Evolutionary conservation across 37 sponge, comb jelly and placozoan genomes (phyloP).

Genomic region (Theonella swinhoei): DNA sequence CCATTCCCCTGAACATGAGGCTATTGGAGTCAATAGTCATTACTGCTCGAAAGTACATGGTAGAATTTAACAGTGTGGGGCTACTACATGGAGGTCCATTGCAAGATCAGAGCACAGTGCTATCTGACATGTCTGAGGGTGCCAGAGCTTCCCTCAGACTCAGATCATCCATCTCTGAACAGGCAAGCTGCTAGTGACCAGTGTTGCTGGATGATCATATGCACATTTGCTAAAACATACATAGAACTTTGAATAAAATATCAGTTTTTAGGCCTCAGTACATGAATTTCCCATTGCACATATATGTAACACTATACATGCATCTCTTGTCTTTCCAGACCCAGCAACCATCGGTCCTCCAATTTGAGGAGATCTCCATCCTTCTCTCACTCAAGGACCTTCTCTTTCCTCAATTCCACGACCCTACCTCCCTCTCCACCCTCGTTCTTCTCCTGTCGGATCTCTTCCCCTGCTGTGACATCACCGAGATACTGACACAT

Average conservation of each 20-base stretch:
- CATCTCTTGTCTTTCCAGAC: background rate
- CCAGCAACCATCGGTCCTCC: background rate
- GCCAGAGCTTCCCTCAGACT: constrained; percentile 29
- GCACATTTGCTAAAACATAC: no score
- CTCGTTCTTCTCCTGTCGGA: constrained; percentile 31
- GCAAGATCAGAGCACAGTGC: constrained; percentile 7
- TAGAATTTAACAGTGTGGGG: constrained; percentile 11
- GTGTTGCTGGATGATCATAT: no score
- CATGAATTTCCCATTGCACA: no score
- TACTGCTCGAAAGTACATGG: constrained; percentile 16
- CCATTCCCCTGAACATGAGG: background rate
- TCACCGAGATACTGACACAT: constrained; percentile 31
- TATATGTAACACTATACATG: no score
- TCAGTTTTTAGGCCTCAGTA: no score
- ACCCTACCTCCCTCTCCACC: background rate
- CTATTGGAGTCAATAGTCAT: constrained; percentile 1
- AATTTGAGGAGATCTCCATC: constrained; percentile 54
- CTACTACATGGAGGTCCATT: background rate
- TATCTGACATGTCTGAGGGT: constrained; percentile 28
- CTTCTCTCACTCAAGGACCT: constrained; percentile 45
- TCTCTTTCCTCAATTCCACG: constrained; percentile 11
- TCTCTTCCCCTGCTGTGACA: constrained; percentile 32
- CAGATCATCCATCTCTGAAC: background rate
- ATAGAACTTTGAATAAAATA: no score
- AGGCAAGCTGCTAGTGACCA: background rate